These are phyloP conservation scores for Crocidura indochinensis DNA, from an alignment of 2,797 vertebrate genomes.

Conservation along the genomic window DNA sequence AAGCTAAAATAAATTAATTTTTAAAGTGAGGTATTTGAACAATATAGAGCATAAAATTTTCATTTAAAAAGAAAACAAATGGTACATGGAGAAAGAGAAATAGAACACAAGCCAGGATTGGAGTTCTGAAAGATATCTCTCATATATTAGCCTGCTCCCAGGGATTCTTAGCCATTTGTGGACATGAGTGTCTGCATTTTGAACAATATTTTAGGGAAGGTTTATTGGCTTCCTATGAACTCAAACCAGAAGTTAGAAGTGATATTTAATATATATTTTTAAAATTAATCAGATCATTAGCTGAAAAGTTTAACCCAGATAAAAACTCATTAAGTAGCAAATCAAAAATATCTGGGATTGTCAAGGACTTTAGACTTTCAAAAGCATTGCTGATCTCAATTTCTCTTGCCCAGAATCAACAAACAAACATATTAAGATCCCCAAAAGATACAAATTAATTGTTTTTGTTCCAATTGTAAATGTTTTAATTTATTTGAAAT, in stretches of 20 bases:
- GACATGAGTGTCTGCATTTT: background rate
- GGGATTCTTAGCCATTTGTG: background rate
- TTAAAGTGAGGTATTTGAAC: constrained; percentile 6
- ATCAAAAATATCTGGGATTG: background rate
- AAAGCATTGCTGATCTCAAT: background rate
- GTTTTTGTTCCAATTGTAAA: background rate
- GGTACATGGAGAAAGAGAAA: background rate
- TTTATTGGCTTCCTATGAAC: background rate
- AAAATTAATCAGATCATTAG: background rate
- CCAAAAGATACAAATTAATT: background rate
- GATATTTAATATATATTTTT: background rate
- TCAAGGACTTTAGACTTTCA: background rate
- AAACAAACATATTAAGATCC: background rate
- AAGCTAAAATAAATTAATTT: background rate
- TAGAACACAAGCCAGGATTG: background rate
- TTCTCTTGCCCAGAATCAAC: background rate
- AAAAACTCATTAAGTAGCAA: background rate
- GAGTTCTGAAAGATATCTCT: constrained; percentile 3
- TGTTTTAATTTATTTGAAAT: background rate
- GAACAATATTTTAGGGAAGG: background rate
- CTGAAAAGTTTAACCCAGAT: background rate
- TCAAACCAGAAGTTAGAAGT: background rate
- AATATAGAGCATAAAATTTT: background rate
- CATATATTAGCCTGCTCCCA: background rate
- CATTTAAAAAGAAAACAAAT: constrained; percentile 60